Evolutionary conservation across 2,888 invertebrate genomes (phyloP).

Genomic region (Tillus elongatus): DNA sequence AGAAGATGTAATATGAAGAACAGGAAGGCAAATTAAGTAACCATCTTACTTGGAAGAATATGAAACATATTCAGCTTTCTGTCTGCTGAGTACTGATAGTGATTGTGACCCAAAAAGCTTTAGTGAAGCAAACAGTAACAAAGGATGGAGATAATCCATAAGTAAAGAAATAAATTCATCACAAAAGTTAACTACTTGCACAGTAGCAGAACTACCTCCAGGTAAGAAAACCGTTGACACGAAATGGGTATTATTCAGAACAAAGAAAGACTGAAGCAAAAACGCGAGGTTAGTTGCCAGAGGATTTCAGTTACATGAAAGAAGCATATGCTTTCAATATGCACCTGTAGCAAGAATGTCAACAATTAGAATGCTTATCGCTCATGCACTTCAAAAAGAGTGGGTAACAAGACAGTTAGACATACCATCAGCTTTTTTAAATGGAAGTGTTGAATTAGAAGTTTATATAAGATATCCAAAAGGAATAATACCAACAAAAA

Average conservation of each 20-base stretch:
- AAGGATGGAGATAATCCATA: constrained; percentile 19
- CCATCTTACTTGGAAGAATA: constrained; percentile 13
- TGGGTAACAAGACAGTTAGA: constrained; percentile 18
- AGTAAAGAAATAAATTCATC: constrained; percentile 17
- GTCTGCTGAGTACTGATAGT: constrained; percentile 11
- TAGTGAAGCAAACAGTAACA: constrained; percentile 8
- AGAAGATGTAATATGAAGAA: constrained; percentile 8
- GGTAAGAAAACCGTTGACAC: constrained; percentile 18
- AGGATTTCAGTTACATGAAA: constrained; percentile 17
- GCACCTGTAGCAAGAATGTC: constrained; percentile 18
- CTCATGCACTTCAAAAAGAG: constrained; percentile 15
- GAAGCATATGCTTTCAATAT: no score
- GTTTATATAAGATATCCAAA: constrained; percentile 18
- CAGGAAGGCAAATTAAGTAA: constrained; percentile 10
- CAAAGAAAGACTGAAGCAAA: constrained; percentile 4
- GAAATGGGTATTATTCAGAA: constrained; percentile 20
- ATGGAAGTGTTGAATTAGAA: constrained; percentile 18
- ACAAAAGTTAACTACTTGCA: constrained; percentile 16
- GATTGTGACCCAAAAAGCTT: constrained; percentile 8
- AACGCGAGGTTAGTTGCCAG: constrained; percentile 15
- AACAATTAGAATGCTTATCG: constrained; percentile 19
- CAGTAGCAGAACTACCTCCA: constrained; percentile 13
- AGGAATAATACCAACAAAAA: constrained; percentile 16
- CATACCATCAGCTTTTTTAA: constrained; percentile 21
- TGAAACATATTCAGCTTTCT: constrained; percentile 18